These are phyloP conservation scores for Platichthys stellatus DNA, from an alignment of 2,113 vertebrate species.

Conservation along the genomic window DNA sequence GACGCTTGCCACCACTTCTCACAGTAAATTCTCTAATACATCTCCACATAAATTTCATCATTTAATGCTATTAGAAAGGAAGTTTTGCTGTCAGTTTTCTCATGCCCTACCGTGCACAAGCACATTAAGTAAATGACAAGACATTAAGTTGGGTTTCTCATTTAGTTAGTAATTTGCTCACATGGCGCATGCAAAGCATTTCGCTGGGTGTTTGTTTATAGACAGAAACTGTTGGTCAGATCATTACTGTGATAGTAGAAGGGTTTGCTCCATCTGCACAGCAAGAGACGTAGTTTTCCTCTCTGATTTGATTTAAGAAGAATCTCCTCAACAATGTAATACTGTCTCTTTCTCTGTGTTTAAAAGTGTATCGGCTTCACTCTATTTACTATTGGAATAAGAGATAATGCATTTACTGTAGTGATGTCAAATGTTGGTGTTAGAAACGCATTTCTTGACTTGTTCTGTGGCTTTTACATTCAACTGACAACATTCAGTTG, in stretches of 20 bases:
- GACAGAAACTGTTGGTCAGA: neutral
- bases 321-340: neutral
- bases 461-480: neutral
- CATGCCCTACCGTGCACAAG: neutral
- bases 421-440: neutral
- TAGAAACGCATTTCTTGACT: neutral
- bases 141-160: constrained; percentile 10
- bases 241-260: neutral
- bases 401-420: neutral
- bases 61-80: neutral
- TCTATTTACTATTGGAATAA: neutral
- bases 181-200: neutral
- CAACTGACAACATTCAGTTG: neutral
- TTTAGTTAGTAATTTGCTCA: constrained; percentile 1
- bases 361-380: neutral
- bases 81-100: constrained; percentile 11
- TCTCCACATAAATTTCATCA: neutral
- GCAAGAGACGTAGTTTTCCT: neutral
- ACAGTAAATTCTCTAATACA: neutral
- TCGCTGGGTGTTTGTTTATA: neutral
- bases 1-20: neutral
- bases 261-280: neutral
- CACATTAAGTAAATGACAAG: constrained; percentile 17
- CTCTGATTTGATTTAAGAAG: neutral
- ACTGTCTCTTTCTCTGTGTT: neutral